Percentiles rank a stretch among this genome's conserved stretches.
Conservation (phyloP, 2,888 invertebrate species). For the Nomada fucata region DNA sequence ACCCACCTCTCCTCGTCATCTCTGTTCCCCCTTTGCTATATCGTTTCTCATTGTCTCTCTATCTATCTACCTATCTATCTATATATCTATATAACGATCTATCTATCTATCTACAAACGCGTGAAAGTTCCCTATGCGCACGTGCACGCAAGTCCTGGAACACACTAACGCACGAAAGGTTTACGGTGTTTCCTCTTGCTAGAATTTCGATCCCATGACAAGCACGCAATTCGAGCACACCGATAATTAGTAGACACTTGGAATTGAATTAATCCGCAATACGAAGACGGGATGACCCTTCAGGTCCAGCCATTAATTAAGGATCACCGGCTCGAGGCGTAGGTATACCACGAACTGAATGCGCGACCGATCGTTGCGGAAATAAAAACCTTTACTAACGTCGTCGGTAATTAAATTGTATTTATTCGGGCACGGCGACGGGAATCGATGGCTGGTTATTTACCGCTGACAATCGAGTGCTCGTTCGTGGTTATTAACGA, state of each 20-base stretch:
- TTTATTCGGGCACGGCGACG: conserved; percentile 24
- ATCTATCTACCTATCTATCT: conserved; percentile 7
- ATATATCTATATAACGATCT: neutral
- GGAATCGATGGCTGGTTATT: conserved; percentile 15
- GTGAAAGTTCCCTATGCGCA: conserved; percentile 36
- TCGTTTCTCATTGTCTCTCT: conserved; percentile 10
- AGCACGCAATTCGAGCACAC: conserved; percentile 63
- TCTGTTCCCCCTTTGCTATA: neutral
- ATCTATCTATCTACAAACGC: conserved; percentile 8
- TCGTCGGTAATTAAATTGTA: conserved; percentile 42
- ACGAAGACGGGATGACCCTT: conserved; percentile 58
- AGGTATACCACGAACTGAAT: conserved; percentile 1
- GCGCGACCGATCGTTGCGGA: conserved; percentile 28
- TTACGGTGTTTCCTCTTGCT: conserved; percentile 53
- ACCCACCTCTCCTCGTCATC: neutral
- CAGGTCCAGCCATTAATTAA: conserved; percentile 65
- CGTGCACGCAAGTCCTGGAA: conserved; percentile 1
- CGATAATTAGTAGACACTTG: conserved; percentile 74
- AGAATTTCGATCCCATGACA: conserved; percentile 68
- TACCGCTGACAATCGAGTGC: neutral
- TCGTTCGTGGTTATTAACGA: conserved; percentile 29
- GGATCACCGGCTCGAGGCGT: conserved; percentile 49
- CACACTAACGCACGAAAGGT: conserved; percentile 38
- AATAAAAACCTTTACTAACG: conserved; percentile 38
- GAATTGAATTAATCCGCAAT: conserved; percentile 71